phyloP scores from a whole-genome alignment of 1,140 invertebrate species.

The Meloidogyne floridensis region DNA sequence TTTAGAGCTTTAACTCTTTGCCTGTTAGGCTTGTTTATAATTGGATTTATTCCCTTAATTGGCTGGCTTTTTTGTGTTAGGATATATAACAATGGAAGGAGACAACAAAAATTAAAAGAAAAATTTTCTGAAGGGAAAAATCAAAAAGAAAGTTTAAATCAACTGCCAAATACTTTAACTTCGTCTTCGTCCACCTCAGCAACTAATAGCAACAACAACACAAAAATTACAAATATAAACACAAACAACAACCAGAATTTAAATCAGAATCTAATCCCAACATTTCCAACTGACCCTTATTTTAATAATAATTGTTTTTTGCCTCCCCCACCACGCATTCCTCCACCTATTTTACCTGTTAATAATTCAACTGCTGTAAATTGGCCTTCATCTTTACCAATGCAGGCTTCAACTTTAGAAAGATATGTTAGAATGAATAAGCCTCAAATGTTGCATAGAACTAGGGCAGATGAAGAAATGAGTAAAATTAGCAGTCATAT shows the following conservation, averaged over 20 bases:
- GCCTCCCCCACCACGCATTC: slow-evolving; percentile 17
- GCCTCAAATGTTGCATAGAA: slow-evolving; percentile 33
- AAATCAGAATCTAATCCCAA: neutral
- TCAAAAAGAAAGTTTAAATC: neutral
- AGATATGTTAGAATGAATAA: slow-evolving; percentile 19
- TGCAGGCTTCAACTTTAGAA: slow-evolving; percentile 31
- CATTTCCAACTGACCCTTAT: neutral
- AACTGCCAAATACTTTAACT: slow-evolving; percentile 15
- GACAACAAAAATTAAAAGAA: neutral
- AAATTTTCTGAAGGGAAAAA: neutral
- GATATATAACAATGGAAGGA: neutral
- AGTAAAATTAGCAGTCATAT: slow-evolving; percentile 42
- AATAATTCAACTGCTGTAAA: neutral
- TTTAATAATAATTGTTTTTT: slow-evolving; percentile 5
- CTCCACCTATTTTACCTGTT: slow-evolving; percentile 26
- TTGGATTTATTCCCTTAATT: neutral
- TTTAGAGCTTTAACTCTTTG: slow-evolving; percentile 7
- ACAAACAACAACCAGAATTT: neutral
- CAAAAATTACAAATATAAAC: neutral
- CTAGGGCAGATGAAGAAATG: slow-evolving; percentile 39
- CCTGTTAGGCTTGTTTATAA: slow-evolving; percentile 13
- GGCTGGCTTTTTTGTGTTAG: slow-evolving; percentile 17
- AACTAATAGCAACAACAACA: neutral
- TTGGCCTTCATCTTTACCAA: neutral
- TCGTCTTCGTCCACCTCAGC: slow-evolving; percentile 18